These are phyloP conservation scores for Drosophila ercepeae DNA, from an alignment of 1,140 invertebrate genomes.

Conservation along the genomic window DNA sequence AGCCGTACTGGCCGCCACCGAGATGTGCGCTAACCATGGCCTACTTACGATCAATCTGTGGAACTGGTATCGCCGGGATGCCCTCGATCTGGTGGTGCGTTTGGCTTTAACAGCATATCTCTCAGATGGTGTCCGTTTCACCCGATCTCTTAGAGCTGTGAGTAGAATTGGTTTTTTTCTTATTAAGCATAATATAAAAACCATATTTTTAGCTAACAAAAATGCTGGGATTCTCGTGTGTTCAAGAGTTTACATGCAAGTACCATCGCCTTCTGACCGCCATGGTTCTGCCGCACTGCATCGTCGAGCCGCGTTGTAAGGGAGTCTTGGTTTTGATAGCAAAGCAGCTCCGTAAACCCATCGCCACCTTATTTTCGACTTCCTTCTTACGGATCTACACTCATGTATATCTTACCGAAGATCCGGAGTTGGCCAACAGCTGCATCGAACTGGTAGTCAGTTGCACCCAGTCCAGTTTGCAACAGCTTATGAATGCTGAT, in stretches of 20 bases:
- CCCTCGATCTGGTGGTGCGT: slow-evolving; percentile 86
- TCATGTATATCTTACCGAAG: slow-evolving; percentile 87
- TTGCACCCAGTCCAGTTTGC: slow-evolving; percentile 84
- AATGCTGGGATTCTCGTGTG: slow-evolving; percentile 76
- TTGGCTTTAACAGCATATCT: slow-evolving; percentile 86
- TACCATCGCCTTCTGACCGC: slow-evolving; percentile 75
- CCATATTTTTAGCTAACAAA: slow-evolving; percentile 54
- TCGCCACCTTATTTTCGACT: slow-evolving; percentile 86
- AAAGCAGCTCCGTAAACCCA: slow-evolving; percentile 84
- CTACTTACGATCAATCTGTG: slow-evolving; percentile 87
- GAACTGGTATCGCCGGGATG: slow-evolving; percentile 88
- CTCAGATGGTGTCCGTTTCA: slow-evolving; percentile 84
- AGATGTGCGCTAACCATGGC: slow-evolving; percentile 86
- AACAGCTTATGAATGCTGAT: slow-evolving; percentile 85
- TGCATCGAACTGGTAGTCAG: slow-evolving; percentile 86
- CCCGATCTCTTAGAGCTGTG: slow-evolving; percentile 79
- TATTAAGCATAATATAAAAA: not conserved
- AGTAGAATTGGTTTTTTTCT: slow-evolving; percentile 51
- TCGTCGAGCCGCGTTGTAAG: slow-evolving; percentile 74
- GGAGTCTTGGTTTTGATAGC: slow-evolving; percentile 68
- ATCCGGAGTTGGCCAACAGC: slow-evolving; percentile 84
- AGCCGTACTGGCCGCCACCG: slow-evolving; percentile 86
- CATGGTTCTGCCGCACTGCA: slow-evolving; percentile 84
- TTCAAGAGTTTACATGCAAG: slow-evolving; percentile 77
- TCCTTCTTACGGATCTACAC: slow-evolving; percentile 88